Percentiles rank a stretch among this genome's conserved stretches.
Evolutionary conservation across 1,140 invertebrate genomes (phyloP).

Genomic region (Anadara kagoshimensis): DNA sequence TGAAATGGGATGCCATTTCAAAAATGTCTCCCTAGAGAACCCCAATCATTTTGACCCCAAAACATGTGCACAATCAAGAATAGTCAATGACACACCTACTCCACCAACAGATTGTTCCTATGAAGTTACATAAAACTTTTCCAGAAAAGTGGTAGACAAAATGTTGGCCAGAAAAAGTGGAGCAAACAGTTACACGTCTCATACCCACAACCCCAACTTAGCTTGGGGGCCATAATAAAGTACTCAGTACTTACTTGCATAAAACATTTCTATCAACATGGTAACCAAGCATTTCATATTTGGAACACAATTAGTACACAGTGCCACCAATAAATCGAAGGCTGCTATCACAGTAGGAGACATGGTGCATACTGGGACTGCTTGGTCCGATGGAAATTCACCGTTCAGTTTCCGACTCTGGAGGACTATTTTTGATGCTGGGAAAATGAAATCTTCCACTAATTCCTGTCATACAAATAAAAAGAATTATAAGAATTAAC

Average conservation of each 20-base stretch:
- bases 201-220: too few relatives aligned
- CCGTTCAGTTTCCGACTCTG: constrained; percentile 75
- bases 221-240: too few relatives aligned
- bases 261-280: constrained; percentile 95
- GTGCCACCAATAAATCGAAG: constrained; percentile 91
- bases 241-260: constrained; percentile 84
- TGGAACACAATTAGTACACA: constrained; percentile 91
- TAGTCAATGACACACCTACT: too few relatives aligned
- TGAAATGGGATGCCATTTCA: too few relatives aligned
- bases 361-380: constrained; percentile 90
- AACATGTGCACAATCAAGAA: too few relatives aligned
- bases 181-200: too few relatives aligned
- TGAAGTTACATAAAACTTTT: too few relatives aligned
- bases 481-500: not conserved
- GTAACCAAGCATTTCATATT: constrained; percentile 92
- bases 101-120: too few relatives aligned
- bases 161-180: too few relatives aligned
- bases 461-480: constrained; percentile 80
- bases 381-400: constrained; percentile 77
- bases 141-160: too few relatives aligned
- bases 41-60: too few relatives aligned
- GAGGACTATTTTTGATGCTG: constrained; percentile 93
- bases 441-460: constrained; percentile 96
- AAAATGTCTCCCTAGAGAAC: too few relatives aligned
- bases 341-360: constrained; percentile 91